Conservation (phyloP, 2,797 vertebrate species). For the Myotis vivesi region DNA sequence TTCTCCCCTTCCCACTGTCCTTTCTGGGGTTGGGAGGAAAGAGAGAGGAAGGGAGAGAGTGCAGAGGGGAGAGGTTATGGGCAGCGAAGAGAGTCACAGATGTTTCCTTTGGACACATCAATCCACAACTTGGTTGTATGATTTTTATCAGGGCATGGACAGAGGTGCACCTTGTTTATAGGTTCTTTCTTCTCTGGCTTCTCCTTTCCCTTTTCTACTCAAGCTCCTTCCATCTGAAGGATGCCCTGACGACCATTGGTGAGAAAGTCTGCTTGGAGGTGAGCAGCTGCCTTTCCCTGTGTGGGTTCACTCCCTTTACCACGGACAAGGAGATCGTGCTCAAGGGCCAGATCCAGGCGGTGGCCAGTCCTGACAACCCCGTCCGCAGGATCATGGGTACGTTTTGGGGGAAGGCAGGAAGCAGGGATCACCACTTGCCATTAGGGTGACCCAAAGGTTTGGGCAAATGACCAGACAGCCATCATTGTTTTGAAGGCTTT, state of each 20-base stretch:
- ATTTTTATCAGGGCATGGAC: no score
- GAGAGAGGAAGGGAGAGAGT: neutral
- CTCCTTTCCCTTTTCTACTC: neutral
- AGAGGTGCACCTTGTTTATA: neutral
- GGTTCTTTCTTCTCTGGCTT: neutral
- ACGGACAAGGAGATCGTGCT: constrained; percentile 85
- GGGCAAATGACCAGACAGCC: neutral
- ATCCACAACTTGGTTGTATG: fast-evolving
- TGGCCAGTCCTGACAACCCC: constrained; percentile 87
- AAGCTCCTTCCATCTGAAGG: constrained; percentile 89
- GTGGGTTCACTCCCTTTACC: constrained; percentile 88
- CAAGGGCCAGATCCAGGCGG: constrained; percentile 92
- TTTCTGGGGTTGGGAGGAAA: neutral
- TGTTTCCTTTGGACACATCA: neutral
- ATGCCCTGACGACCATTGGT: constrained; percentile 87
- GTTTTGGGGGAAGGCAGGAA: neutral
- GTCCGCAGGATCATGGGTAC: constrained; percentile 94
- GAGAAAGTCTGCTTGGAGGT: constrained; percentile 94
- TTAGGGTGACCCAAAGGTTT: neutral
- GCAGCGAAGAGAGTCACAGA: neutral
- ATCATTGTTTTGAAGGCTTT: neutral
- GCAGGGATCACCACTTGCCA: neutral
- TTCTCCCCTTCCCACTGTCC: neutral
- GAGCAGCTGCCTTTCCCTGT: constrained; percentile 87
- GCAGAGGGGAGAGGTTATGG: neutral